Evolutionary conservation across 2,113 vertebrate species (phyloP).

Genomic region (Upupa epops): DNA sequence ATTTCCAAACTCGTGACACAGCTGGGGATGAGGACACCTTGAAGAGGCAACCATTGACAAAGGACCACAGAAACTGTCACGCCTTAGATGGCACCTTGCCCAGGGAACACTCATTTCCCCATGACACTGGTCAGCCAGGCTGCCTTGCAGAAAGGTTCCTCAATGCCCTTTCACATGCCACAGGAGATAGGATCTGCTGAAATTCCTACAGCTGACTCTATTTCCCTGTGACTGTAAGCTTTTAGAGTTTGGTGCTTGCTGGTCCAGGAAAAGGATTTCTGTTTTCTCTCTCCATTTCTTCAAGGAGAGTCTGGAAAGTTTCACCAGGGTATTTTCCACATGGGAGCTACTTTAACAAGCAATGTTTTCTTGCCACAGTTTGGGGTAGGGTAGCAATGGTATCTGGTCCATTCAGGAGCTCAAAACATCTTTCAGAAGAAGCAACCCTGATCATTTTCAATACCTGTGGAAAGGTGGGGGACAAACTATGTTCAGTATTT

Average conservation of each 20-base stretch:
- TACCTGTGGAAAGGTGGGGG: not conserved
- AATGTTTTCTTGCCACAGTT: not conserved
- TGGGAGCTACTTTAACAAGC: not conserved
- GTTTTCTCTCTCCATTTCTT: not conserved
- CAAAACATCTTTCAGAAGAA: not conserved
- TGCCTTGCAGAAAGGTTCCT: not conserved
- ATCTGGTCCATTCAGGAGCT: not conserved
- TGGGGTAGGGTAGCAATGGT: not conserved
- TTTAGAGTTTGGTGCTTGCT: not conserved
- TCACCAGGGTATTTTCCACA: not conserved
- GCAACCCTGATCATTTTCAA: not conserved
- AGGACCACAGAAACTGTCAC: not conserved
- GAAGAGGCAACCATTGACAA: not conserved
- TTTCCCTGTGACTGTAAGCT: not conserved
- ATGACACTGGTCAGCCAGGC: not conserved
- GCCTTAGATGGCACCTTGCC: not conserved
- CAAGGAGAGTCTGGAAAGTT: not conserved
- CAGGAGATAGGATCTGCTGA: not conserved
- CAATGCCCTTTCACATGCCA: not conserved
- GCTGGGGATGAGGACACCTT: not conserved
- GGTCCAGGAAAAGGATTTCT: not conserved
- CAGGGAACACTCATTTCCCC: not conserved
- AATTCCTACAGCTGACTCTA: not conserved
- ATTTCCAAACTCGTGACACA: slow-evolving; percentile 10
- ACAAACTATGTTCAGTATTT: not conserved